Base-by-base conservation (phyloP, 2,113 vertebrate genomes). In the Strix aluco region DNA sequence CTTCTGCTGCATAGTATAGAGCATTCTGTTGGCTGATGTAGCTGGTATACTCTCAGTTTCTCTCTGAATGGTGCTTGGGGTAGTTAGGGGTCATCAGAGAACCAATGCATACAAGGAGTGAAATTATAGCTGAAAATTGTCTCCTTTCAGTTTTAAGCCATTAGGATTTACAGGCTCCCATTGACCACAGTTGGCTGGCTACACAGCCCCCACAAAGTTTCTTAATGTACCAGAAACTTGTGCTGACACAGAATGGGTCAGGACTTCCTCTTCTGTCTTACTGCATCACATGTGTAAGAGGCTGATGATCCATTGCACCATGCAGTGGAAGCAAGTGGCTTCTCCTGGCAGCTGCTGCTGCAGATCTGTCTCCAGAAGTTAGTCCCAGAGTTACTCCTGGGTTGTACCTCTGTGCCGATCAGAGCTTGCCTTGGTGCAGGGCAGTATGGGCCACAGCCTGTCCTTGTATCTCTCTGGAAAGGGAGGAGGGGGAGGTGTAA, bases 241-340 rank as follows among this genome's bases (percentile, higher is more conserved):
- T 40, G 79, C 62, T 81, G 87, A 92, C 49, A 40, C 18, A 69
- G 52, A 80, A 36, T 1, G 71, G 52, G 49, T 69, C 42, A 89
- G 81, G 26, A 61, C 91, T 96, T 97, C 91, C 93, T 86, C 66
- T 81, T 78, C 69, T 42, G n/a, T 70, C 27, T 84, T 75, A 29
- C 46, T 38, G 38, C 40, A 44, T 44, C 67, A 11, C 34, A 42
- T 61, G 57, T 2, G 7, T 63, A 74, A 65, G 63, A 71, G 58
- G 40, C 58, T 88, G 84, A 34, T 91, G 70, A 80, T 63, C 49
- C 32, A 0, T 85, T 92, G 86, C 89, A 66, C 29, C 77, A 69
- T 8, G 21, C 30, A 32, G 23, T 66, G 52, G 61, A 55, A 88
- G 63, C 34, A 69, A 20, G 29, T 66, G 58, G 27, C 49, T 77